phyloP scores from a whole-genome alignment of 2,888 invertebrate species.

The Drosophila gaucha region DNA sequence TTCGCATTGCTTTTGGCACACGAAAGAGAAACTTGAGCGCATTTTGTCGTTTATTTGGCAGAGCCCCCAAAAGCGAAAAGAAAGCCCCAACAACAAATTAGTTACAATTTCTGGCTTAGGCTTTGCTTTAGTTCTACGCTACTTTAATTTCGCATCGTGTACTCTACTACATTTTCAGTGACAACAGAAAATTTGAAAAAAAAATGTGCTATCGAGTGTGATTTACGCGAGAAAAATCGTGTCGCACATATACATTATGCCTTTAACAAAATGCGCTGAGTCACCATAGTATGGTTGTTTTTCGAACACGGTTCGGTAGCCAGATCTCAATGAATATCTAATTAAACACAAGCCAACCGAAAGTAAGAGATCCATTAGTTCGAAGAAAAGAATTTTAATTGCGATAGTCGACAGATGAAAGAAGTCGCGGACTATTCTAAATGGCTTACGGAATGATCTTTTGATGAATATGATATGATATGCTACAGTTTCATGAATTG shows the following conservation, averaged over 20 bases:
- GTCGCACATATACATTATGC: conserved; percentile 24
- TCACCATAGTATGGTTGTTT: too few species aligned
- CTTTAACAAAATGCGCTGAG: conserved; percentile 20
- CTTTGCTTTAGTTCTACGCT: conserved; percentile 74
- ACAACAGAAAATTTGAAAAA: conserved; percentile 53
- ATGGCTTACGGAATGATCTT: conserved; percentile 38
- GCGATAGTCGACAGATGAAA: conserved; percentile 23
- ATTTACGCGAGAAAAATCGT: conserved; percentile 19
- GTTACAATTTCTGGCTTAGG: conserved; percentile 72
- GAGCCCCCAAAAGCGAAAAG: conserved; percentile 57
- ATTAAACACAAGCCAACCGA: conserved; percentile 41
- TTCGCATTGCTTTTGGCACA: conserved; percentile 66
- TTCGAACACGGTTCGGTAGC: conserved; percentile 60
- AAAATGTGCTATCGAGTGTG: conserved; percentile 57
- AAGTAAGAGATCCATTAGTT: conserved; percentile 69
- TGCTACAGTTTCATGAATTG: conserved; percentile 44
- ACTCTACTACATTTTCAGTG: conserved; percentile 8
- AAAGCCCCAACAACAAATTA: conserved; percentile 58
- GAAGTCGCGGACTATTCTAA: conserved; percentile 59
- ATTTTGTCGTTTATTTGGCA: conserved; percentile 48
- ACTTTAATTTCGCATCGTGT: conserved; percentile 64
- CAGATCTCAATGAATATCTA: conserved; percentile 20
- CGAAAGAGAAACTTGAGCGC: conserved; percentile 69
- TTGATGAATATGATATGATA: conserved; percentile 34
- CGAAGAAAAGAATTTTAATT: conserved; percentile 72